These are phyloP conservation scores for Nephrotoma guestfalica DNA, from an alignment of 2,888 invertebrate genomes.

Conservation along the genomic window DNA sequence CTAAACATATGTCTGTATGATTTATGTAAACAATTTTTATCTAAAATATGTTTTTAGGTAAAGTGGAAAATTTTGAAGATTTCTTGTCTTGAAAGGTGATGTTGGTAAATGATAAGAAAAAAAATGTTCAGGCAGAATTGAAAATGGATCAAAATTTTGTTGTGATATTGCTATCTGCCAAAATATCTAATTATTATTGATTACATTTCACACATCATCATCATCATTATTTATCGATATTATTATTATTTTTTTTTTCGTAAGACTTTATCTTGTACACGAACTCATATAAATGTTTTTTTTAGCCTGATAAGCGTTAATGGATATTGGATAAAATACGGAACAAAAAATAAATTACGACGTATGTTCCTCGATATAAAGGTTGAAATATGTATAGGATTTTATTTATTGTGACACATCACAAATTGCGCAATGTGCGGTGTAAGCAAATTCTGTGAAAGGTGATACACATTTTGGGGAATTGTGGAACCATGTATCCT, in stretches of 20 bases:
- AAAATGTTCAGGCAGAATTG: neutral
- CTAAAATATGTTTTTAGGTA: neutral
- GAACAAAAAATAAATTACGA: neutral
- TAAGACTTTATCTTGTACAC: neutral
- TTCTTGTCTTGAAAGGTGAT: neutral
- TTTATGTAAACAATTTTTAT: neutral
- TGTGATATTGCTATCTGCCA: neutral
- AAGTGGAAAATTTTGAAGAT: neutral
- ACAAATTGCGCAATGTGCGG: neutral
- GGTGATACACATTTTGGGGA: neutral
- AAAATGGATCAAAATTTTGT: neutral
- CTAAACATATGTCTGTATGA: neutral
- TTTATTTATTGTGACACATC: neutral
- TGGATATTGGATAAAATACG: neutral
- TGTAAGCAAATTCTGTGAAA: neutral
- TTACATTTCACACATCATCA: neutral
- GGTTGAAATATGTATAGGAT: neutral
- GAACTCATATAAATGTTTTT: neutral
- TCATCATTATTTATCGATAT: neutral
- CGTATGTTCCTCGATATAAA: neutral
- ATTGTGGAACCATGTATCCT: neutral
- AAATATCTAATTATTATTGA: neutral
- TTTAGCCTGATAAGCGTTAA: neutral
- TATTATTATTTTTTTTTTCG: neutral
- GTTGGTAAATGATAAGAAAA: neutral